Evolutionary conservation across 2,797 vertebrate species (phyloP).

Genomic region (Perodicticus potto): DNA sequence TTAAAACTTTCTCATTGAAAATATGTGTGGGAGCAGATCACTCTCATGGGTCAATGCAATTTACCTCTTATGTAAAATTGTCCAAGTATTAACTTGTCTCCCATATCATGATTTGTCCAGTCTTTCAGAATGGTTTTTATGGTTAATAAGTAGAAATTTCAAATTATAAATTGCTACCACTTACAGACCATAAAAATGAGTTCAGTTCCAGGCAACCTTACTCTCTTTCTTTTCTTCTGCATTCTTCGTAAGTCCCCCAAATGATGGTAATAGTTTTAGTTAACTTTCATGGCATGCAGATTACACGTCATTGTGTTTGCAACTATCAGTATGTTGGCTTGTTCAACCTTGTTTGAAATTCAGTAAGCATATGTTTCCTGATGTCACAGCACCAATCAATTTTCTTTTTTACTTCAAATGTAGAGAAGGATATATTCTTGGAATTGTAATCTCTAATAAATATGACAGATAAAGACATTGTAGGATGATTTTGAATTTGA

Average conservation of each 20-base stretch:
- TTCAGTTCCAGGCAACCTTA: background rate
- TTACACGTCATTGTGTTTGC: background rate
- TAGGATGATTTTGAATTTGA: background rate
- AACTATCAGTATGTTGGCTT: background rate
- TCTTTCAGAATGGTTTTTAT: background rate
- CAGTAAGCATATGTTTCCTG: background rate
- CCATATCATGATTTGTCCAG: background rate
- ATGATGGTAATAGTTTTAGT: background rate
- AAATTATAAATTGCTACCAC: background rate
- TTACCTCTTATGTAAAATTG: background rate
- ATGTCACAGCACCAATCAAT: background rate
- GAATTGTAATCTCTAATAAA: background rate
- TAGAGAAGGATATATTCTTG: background rate
- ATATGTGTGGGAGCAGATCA: background rate
- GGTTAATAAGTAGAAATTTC: background rate
- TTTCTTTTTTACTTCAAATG: background rate
- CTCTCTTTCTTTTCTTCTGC: background rate
- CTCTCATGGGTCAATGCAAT: background rate
- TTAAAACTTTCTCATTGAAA: background rate
- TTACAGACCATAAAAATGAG: background rate
- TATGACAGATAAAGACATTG: background rate
- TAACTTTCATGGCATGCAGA: background rate
- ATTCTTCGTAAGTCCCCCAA: background rate
- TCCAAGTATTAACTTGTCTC: background rate
- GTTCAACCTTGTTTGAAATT: background rate